A percentile compares a stretch with the other conserved stretches of the same genome.
Conservation (phyloP, 2,797 vertebrate species). For the Lacerta bilineata region DNA sequence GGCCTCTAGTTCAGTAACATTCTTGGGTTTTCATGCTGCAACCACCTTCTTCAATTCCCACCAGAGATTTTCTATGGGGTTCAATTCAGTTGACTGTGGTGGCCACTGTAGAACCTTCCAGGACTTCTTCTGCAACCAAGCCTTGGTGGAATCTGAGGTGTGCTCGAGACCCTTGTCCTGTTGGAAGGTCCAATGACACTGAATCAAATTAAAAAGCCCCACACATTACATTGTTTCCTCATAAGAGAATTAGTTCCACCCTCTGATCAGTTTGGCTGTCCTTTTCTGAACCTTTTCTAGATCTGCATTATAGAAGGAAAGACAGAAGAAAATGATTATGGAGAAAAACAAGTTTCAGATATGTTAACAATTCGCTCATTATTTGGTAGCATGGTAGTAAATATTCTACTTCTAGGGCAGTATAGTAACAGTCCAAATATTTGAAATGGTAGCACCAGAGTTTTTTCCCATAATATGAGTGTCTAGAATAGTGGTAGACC, state of each 20-base stretch:
- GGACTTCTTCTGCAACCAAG: too few species aligned
- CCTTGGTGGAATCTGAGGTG: too few species aligned
- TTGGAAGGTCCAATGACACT: too few species aligned
- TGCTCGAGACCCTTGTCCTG: too few species aligned
- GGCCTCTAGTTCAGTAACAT: too few species aligned
- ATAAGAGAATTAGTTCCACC: background rate
- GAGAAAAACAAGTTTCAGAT: background rate
- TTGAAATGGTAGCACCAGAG: background rate
- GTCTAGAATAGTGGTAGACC: background rate
- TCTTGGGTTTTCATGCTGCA: too few species aligned
- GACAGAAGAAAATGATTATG: background rate
- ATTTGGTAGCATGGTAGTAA: background rate
- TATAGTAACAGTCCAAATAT: background rate
- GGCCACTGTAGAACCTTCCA: too few species aligned
- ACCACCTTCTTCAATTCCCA: too few species aligned
- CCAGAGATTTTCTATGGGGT: too few species aligned
- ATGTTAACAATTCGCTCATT: background rate
- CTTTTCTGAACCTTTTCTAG: background rate
- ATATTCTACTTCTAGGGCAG: background rate
- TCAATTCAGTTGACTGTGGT: too few species aligned
- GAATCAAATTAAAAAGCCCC: too few species aligned
- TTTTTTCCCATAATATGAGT: background rate
- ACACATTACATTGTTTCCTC: background rate
- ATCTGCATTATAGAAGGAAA: background rate
- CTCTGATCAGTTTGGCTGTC: background rate